A percentile compares a stretch with the other conserved stretches of the same genome.
phyloP scores from a whole-genome alignment of 2,888 invertebrate species.

The Zhengitettix transpicula region DNA sequence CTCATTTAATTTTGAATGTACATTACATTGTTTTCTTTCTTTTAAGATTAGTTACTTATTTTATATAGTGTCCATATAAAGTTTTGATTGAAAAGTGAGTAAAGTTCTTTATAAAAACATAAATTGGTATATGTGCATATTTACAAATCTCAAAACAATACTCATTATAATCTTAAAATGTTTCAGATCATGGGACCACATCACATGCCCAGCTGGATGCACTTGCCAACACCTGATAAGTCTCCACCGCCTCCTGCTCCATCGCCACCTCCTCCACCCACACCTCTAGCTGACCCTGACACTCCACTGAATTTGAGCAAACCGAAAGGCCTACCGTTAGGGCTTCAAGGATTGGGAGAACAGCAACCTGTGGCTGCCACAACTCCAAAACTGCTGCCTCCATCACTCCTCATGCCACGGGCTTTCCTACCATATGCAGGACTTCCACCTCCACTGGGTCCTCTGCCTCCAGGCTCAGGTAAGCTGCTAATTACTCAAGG shows the following conservation, averaged over 20 bases:
- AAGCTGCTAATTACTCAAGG: background rate
- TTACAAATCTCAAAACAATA: too few species aligned
- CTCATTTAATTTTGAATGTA: too few species aligned
- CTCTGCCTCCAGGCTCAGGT: slow-evolving; percentile 17
- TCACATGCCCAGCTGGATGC: slow-evolving; percentile 10
- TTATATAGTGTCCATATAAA: too few species aligned
- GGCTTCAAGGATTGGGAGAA: slow-evolving; percentile 12
- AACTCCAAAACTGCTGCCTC: slow-evolving; percentile 38
- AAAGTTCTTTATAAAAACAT: too few species aligned
- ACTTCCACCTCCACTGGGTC: slow-evolving; percentile 39
- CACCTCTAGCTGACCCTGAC: slow-evolving; percentile 42
- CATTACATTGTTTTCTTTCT: too few species aligned
- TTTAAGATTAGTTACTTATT: too few species aligned
- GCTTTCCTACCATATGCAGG: slow-evolving; percentile 43
- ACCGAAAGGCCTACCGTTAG: slow-evolving; percentile 42
- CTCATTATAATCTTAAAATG: background rate
- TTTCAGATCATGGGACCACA: slow-evolving; percentile 14
- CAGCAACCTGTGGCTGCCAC: slow-evolving; percentile 32
- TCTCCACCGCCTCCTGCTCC: slow-evolving; percentile 15
- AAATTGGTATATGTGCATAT: too few species aligned
- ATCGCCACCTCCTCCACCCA: slow-evolving; percentile 7
- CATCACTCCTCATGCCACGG: slow-evolving; percentile 39
- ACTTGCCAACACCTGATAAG: background rate
- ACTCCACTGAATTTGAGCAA: slow-evolving; percentile 79
- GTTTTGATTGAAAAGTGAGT: too few species aligned